phyloP scores from a whole-genome alignment of 2,113 vertebrate genomes.

The Chloebia gouldiae region DNA sequence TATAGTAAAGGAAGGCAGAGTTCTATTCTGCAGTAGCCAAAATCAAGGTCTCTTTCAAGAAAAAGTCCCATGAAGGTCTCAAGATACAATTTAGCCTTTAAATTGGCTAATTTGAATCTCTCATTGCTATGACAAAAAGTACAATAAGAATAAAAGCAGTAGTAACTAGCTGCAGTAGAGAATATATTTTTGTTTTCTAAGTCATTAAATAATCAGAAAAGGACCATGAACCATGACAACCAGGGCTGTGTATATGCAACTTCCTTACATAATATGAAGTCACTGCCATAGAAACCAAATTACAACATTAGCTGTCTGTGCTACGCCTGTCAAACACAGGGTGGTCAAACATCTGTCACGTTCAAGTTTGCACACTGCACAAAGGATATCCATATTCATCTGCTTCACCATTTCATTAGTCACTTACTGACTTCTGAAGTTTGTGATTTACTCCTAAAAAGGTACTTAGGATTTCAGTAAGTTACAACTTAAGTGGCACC shows the following conservation, averaged over 20 bases:
- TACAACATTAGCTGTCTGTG: not conserved
- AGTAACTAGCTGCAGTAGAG: not conserved
- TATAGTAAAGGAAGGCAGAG: not conserved
- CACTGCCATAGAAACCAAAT: slow-evolving; percentile 56
- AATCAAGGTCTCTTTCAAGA: not conserved
- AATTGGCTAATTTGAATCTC: not conserved
- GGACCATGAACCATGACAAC: slow-evolving; percentile 34
- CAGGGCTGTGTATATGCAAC: not conserved
- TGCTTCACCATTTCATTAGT: not conserved
- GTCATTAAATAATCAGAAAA: not conserved
- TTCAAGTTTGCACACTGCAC: not conserved
- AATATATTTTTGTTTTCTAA: not conserved
- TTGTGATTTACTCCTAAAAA: not conserved
- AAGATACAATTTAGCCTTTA: not conserved
- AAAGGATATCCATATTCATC: not conserved
- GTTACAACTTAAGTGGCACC: not conserved
- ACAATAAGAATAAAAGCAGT: not conserved
- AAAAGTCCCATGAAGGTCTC: not conserved
- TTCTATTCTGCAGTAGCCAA: not conserved
- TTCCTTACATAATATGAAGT: slow-evolving; percentile 43
- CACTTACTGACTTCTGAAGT: not conserved
- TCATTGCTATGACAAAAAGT: not conserved
- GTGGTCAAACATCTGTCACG: not conserved
- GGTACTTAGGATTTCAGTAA: not conserved
- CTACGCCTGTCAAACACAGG: not conserved